Evolutionary conservation across 2,888 invertebrate genomes (phyloP).

Genomic region (Mamestra brassicae): DNA sequence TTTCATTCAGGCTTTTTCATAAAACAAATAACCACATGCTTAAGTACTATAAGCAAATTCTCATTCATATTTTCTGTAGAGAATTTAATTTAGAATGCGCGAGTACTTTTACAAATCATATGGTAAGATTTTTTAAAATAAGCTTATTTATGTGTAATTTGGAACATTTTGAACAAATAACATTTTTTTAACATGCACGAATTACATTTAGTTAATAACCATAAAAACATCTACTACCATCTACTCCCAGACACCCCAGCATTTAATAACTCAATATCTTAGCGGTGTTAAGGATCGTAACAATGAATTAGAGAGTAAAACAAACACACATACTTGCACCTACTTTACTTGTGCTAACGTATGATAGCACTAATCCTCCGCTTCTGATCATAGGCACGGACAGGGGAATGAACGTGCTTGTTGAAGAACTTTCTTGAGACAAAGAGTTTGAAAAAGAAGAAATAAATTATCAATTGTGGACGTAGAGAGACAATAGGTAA

Average conservation of each 20-base stretch:
- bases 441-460: not conserved
- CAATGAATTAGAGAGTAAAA: conserved; percentile 54
- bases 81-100: too few species aligned
- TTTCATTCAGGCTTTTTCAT: too few species aligned
- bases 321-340: conserved; percentile 50
- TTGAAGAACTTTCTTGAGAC: conserved; percentile 7
- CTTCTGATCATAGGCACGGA: conserved; percentile 55
- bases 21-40: too few species aligned
- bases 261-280: conserved; percentile 26
- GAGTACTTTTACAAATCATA: too few species aligned
- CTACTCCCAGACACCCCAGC: not conserved
- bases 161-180: too few species aligned
- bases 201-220: too few species aligned
- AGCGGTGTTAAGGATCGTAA: conserved; percentile 23
- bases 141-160: too few species aligned
- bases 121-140: too few species aligned
- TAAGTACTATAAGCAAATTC: too few species aligned
- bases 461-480: not conserved
- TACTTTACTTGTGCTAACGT: conserved; percentile 37
- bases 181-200: not conserved
- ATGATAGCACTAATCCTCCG: conserved; percentile 62
- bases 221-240: not conserved
- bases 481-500: too few species aligned
- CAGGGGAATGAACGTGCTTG: not conserved
- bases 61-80: too few species aligned